Evolutionary conservation across 2,888 invertebrate species (phyloP).

Genomic region (Steinernema hermaphroditum): DNA sequence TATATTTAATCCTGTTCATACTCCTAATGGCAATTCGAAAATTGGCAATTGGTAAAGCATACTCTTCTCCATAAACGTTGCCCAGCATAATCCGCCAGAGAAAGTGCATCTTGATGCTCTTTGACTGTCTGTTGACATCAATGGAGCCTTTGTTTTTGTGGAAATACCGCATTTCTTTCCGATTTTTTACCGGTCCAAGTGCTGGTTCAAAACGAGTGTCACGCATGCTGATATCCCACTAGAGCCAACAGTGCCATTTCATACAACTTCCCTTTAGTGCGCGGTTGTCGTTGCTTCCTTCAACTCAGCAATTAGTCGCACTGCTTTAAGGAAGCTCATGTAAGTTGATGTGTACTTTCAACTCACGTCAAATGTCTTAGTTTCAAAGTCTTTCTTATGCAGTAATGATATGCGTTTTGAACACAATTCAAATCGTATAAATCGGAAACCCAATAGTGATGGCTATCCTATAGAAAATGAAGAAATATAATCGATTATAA

Average conservation of each 20-base stretch:
- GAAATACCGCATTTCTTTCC: not conserved
- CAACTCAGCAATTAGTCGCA: too few relatives aligned
- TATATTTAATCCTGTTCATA: not conserved
- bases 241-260: constrained; percentile 11
- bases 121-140: not conserved
- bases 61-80: not conserved
- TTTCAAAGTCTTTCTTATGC: too few relatives aligned
- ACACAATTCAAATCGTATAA: too few relatives aligned
- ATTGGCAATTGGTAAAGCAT: too few relatives aligned
- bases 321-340: too few relatives aligned
- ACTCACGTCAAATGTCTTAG: too few relatives aligned
- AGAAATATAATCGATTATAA: too few relatives aligned
- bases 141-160: not conserved
- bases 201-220: not conserved
- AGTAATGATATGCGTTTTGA: too few relatives aligned
- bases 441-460: too few relatives aligned
- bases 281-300: not conserved
- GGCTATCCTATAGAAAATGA: too few relatives aligned
- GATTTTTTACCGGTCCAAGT: not conserved
- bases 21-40: not conserved
- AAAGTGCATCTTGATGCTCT: not conserved
- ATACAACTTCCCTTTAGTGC: not conserved
- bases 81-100: not conserved
- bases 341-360: too few relatives aligned
- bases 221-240: constrained; percentile 2